Evolutionary conservation across 1,140 invertebrate species (phyloP), one percentile per base, ranked within the genome.

Genomic region (Cyrtorhinus lividipennis): DNA sequence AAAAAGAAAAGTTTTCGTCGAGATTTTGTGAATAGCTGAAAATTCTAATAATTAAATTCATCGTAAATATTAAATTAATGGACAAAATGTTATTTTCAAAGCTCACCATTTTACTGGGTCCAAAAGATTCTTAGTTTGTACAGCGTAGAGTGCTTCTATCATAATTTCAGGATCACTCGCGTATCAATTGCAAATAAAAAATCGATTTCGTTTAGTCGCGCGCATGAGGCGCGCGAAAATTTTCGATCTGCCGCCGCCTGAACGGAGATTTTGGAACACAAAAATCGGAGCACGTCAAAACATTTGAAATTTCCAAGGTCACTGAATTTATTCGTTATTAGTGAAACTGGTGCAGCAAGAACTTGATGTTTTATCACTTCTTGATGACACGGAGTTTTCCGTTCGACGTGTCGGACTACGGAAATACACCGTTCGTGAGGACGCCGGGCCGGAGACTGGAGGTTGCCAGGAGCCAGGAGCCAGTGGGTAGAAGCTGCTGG

Each of bases 121-220:
- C 20, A 20, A 53, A 20, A 53, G 30, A 38, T 38, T 53, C 12
- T 53, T 53, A 53, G 48, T 5, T 22, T 8, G 12, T 5, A 53
- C 3, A 5, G 10, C 5, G 20, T 20, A 22, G 20, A 20, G 48
- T 53, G 48, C 20, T 53, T 53, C 48, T 53, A 53, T 22, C 48
- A 53, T 53, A 53, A 53, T 53, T 53, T 53, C 20, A 15, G 48
- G n/a, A 15, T 53, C 48, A 53, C 48, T 53, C 48, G 18, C 48
- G 48, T 44, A 10, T 8, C 8, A 44, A 44, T 44, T 44, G n/a
- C n/a, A 38, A 38, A 38, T 8, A 38, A 38, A 38, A 38, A 38
- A n/a, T n/a, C n/a, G n/a, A n/a, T 38, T 8, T 15, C 30, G 30
- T 38, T 38, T 38, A 15, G 15, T 38, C 30, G 30, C 30, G 30